These are phyloP conservation scores for Geotrypetes seraphini DNA, from an alignment of 2,797 vertebrate species.

Conservation along the genomic window DNA sequence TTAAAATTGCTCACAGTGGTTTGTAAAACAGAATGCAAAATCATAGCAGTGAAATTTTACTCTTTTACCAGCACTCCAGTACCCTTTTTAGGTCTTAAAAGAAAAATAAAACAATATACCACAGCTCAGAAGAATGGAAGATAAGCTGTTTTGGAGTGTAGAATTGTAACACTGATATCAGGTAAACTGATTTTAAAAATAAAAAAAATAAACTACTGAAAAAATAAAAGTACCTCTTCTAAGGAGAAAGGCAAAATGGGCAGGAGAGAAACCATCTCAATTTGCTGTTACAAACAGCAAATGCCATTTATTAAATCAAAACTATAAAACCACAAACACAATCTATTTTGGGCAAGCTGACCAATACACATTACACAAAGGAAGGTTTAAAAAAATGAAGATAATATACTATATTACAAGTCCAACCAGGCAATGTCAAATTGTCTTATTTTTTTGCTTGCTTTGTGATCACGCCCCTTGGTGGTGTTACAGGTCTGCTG, in stretches of 20 bases:
- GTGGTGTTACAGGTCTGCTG: constrained; percentile 90
- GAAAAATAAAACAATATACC: constrained; percentile 35
- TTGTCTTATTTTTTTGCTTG: constrained; percentile 89
- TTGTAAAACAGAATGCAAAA: constrained; percentile 53
- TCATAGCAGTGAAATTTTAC: constrained; percentile 43
- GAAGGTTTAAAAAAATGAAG: constrained; percentile 64
- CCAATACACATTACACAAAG: constrained; percentile 50
- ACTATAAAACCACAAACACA: constrained; percentile 44
- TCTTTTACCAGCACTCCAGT: constrained; percentile 46
- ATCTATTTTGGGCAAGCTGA: constrained; percentile 59
- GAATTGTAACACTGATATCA: constrained; percentile 39
- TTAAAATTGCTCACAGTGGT: constrained; percentile 63
- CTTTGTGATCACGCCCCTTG: constrained; percentile 96
- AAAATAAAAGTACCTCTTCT: constrained; percentile 33
- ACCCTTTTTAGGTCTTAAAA: constrained; percentile 53
- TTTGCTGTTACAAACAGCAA: constrained; percentile 60
- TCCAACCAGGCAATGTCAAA: constrained; percentile 48
- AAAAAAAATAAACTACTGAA: no score
- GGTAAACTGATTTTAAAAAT: constrained; percentile 14
- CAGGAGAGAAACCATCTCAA: constrained; percentile 24
- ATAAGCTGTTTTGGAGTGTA: constrained; percentile 33
- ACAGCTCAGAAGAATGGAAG: constrained; percentile 14
- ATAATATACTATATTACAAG: constrained; percentile 62
- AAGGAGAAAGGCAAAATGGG: constrained; percentile 18
- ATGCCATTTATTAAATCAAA: constrained; percentile 40